These are phyloP conservation scores for Petaurus breviceps DNA, from an alignment of 2,113 vertebrate species.

Conservation along the genomic window DNA sequence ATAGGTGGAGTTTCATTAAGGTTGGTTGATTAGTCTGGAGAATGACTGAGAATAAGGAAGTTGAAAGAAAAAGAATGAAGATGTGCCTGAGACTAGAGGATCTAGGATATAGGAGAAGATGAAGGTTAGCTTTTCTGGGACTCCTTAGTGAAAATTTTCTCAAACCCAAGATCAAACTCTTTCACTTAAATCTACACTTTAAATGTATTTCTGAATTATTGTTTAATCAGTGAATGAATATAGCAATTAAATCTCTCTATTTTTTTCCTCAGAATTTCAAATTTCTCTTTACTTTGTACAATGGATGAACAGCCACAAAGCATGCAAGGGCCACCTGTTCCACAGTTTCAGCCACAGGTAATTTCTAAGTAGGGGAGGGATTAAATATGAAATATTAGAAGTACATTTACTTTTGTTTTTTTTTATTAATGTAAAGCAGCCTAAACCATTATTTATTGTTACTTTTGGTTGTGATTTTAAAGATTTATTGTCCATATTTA, in stretches of 20 bases:
- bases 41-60: neutral
- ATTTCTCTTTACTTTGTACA: slow-evolving; percentile 79
- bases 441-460: neutral
- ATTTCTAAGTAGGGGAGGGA: neutral
- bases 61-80: neutral
- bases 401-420: neutral
- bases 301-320: slow-evolving; percentile 96
- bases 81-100: neutral
- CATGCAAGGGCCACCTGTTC: slow-evolving; percentile 89
- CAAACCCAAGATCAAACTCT: neutral
- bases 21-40: neutral
- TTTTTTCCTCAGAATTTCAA: slow-evolving; percentile 83
- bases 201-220: neutral
- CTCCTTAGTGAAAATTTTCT: neutral
- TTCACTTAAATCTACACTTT: neutral
- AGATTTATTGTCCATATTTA: neutral
- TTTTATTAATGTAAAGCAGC: neutral
- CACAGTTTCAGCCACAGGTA: slow-evolving; percentile 95
- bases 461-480: neutral
- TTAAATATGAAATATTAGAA: neutral
- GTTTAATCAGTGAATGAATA: neutral
- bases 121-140: neutral
- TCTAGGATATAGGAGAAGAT: neutral
- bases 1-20: neutral
- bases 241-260: slow-evolving; percentile 26